phyloP scores from a whole-genome alignment of 2,888 invertebrate genomes.

The Latrodectus hesperus region DNA sequence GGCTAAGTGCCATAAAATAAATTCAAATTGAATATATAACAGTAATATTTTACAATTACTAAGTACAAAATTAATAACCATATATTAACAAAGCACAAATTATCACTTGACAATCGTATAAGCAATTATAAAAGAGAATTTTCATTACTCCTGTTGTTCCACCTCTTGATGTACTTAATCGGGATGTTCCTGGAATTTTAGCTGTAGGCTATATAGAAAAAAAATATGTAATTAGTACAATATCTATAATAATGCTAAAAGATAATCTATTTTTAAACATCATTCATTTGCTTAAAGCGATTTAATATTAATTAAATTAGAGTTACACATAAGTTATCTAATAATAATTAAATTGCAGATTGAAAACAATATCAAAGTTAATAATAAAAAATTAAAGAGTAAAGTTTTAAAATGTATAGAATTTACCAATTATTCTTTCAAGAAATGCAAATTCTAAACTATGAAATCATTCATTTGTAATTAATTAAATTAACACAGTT shows the following conservation, averaged over 20 bases:
- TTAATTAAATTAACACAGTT: no score
- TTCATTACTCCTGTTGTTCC: conserved; percentile 55
- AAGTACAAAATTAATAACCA: no score
- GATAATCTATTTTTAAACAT: neutral
- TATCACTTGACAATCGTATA: no score
- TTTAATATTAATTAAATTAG: neutral
- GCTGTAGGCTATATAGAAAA: conserved; percentile 55
- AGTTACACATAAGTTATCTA: neutral
- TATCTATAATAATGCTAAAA: neutral
- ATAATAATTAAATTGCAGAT: neutral
- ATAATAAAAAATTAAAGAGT: neutral
- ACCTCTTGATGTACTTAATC: conserved; percentile 50
- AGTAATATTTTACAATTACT: neutral
- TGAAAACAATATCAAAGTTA: conserved; percentile 8
- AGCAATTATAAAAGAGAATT: no score
- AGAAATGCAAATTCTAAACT: no score
- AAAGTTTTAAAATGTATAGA: no score
- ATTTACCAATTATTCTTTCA: no score
- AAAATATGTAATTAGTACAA: neutral
- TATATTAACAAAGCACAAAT: no score
- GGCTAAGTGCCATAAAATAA: neutral
- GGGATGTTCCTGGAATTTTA: conserved; percentile 68
- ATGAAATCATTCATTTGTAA: no score
- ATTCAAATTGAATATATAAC: neutral
- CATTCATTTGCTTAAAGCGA: neutral